phyloP scores from a whole-genome alignment of 2,113 vertebrate species.

The Uropsilus gracilis region DNA sequence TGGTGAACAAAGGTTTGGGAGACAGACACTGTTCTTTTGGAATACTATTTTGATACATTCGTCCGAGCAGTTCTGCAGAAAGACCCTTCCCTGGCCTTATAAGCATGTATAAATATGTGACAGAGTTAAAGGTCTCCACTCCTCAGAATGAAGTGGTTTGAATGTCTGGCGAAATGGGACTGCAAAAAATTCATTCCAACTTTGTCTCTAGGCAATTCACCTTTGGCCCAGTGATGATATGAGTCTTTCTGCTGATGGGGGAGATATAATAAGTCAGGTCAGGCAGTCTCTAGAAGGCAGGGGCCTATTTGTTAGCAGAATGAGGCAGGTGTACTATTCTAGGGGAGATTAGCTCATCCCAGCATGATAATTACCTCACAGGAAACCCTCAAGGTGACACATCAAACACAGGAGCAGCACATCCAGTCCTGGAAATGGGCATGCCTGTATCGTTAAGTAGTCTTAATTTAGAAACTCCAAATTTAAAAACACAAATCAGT shows the following conservation, averaged over 20 bases:
- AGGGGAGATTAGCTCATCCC: slow-evolving; percentile 84
- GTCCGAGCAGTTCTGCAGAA: slow-evolving; percentile 31
- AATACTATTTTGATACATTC: slow-evolving; percentile 64
- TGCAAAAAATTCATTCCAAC: slow-evolving; percentile 97
- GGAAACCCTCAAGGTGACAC: slow-evolving; percentile 80
- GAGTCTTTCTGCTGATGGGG: slow-evolving; percentile 91
- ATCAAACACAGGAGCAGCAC: slow-evolving; percentile 44
- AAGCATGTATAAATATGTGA: slow-evolving; percentile 94
- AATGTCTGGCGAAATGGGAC: slow-evolving; percentile 94
- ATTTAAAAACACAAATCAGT: slow-evolving; percentile 69
- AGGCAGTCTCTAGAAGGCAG: slow-evolving; percentile 84
- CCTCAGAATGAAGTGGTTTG: slow-evolving; percentile 94
- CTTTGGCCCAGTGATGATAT: slow-evolving; percentile 96
- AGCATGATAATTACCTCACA: slow-evolving; percentile 89
- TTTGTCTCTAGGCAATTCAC: slow-evolving; percentile 96
- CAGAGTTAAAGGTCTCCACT: slow-evolving; percentile 93
- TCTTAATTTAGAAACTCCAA: slow-evolving; percentile 79
- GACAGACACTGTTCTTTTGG: slow-evolving; percentile 34
- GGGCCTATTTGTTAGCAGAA: slow-evolving; percentile 86
- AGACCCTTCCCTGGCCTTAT: slow-evolving; percentile 83
- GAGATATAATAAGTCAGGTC: slow-evolving; percentile 89
- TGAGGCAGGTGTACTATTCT: slow-evolving; percentile 83
- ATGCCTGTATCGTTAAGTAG: slow-evolving; percentile 58
- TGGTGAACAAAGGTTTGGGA: slow-evolving; percentile 64
- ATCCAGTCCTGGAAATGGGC: slow-evolving; percentile 71